Evolutionary conservation across 2,113 vertebrate genomes (phyloP), one percentile per base, ranked within the genome.

Genomic region (Clinocottus analis): DNA sequence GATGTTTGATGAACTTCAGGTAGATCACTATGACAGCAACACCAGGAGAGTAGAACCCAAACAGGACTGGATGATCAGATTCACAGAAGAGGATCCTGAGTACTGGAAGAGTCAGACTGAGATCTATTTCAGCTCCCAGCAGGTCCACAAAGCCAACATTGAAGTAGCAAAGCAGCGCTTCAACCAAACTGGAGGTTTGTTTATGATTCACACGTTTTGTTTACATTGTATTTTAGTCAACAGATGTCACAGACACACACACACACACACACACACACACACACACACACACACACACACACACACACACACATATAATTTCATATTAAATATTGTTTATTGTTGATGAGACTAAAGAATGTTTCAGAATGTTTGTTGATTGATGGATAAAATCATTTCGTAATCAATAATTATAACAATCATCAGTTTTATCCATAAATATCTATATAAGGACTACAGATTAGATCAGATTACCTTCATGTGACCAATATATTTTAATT

Each of bases 131-230:
- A 2, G 0, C 7, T 0, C 0, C 0, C 73, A 90, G 72, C 66
- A 79, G 23, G 0, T 0, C 31, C 76, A 25, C 70, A 89, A 66
- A 71, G 7, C 0, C 64, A 60, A 5, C 75, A 62, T 89, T 23
- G 71, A 75, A 9, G 25, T 0, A 29, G 0, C 0, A 23, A 92
- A 79, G 80, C 1, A 2, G 0, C 67, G 77, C 19, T 31, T 93
- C 51, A 91, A 90, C 84, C 87, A 91, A 65, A 86, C 85, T 82
- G 67, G 58, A 84, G 89, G 91, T 92, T 59, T 70, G 83, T 87
- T 78, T 17, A 13, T 67, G 33, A 79, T 74, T 66, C 8, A 65
- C 31, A 67, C 31, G 72, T 60, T 7, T 37, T 64, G 9, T 62
- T 72, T 9, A 39, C 27, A 49, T 23, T 68, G 25, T 61, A 39